Evolutionary conservation across 2,888 invertebrate genomes (phyloP).

Genomic region (Tolmerus cingulatus): DNA sequence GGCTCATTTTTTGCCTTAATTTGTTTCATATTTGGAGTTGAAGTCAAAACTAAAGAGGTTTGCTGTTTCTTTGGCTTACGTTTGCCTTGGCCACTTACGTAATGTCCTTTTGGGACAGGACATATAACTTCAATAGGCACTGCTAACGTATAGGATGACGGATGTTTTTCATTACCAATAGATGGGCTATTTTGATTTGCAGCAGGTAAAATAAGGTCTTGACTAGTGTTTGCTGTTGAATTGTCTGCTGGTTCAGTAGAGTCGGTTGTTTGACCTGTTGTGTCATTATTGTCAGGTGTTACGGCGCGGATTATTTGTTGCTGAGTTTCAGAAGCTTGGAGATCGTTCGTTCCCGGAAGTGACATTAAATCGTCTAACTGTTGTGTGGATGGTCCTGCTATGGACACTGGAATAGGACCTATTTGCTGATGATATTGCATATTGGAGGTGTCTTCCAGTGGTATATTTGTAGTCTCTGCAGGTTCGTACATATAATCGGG

Average conservation of each 20-base stretch:
- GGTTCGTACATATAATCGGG: slow-evolving; percentile 41
- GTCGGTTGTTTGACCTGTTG: too few species aligned
- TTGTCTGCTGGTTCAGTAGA: too few species aligned
- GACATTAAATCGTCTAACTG: too few species aligned
- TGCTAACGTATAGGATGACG: background rate
- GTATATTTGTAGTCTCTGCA: slow-evolving; percentile 18
- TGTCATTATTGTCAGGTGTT: too few species aligned
- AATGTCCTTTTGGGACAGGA: background rate
- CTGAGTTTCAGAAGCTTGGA: too few species aligned
- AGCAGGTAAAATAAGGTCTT: background rate
- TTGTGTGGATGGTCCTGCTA: background rate
- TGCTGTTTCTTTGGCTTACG: background rate
- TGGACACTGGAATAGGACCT: background rate
- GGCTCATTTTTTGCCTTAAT: background rate
- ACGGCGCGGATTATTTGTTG: too few species aligned
- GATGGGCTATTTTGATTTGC: background rate
- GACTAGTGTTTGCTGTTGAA: too few species aligned
- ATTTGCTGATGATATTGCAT: too few species aligned
- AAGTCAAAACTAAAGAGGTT: background rate
- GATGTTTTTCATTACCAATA: background rate
- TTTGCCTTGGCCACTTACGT: background rate
- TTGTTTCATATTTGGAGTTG: background rate
- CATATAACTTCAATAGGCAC: background rate
- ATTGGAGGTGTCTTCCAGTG: slow-evolving; percentile 23
- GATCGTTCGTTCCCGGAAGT: too few species aligned